phyloP scores from a whole-genome alignment of 2,113 vertebrate species.

The Phaethon lepturus region DNA sequence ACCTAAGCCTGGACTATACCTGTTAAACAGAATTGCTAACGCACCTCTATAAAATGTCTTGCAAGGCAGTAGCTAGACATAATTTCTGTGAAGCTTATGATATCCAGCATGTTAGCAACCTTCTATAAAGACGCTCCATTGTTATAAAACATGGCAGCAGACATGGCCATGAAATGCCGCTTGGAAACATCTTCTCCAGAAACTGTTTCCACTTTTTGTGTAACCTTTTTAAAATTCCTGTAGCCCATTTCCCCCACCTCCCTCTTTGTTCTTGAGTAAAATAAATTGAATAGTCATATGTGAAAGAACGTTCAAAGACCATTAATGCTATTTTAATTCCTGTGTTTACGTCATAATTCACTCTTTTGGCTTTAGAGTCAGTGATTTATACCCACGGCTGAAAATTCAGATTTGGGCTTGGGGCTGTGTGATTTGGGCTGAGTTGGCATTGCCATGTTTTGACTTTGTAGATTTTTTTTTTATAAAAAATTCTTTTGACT shows the following conservation, averaged over 20 bases:
- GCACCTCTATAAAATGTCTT: conserved; percentile 41
- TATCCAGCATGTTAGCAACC: not conserved
- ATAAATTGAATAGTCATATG: not conserved
- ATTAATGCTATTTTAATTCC: not conserved
- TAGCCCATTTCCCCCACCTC: not conserved
- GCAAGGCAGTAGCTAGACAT: not conserved
- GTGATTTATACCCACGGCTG: not conserved
- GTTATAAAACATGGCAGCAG: not conserved
- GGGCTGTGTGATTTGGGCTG: not conserved
- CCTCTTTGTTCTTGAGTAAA: not conserved
- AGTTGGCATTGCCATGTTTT: not conserved
- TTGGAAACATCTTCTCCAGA: not conserved
- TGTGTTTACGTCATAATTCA: not conserved
- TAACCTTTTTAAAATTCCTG: not conserved
- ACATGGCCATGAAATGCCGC: not conserved
- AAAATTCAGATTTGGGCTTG: not conserved
- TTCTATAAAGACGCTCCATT: not conserved
- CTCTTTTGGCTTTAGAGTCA: not conserved
- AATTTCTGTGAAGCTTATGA: conserved; percentile 23
- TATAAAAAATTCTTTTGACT: not conserved
- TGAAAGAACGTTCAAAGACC: not conserved
- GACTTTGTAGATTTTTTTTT: not conserved
- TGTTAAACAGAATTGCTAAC: not conserved
- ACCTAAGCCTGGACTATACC: not conserved
- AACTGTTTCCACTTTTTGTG: not conserved